These are phyloP conservation scores for Enteromius thamalakanensis DNA, from an alignment of 2,797 vertebrate species.

Conservation along the genomic window DNA sequence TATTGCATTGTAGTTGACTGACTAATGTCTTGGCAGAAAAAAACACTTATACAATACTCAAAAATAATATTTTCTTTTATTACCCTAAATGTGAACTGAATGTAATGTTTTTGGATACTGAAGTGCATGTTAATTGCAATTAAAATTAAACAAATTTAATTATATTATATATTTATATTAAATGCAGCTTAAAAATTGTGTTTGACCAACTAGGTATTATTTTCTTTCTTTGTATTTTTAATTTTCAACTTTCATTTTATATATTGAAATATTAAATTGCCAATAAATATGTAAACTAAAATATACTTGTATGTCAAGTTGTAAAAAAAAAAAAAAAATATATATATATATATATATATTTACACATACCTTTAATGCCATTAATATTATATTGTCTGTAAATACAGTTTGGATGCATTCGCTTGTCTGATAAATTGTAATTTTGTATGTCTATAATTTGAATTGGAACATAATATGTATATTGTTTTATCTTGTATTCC, in stretches of 20 bases:
- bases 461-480: neutral
- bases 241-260: neutral
- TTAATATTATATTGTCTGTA: neutral
- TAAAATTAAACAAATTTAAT: neutral
- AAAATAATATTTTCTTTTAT: too few relatives aligned
- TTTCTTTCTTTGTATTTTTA: neutral
- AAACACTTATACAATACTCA: too few relatives aligned
- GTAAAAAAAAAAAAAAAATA: neutral
- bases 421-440: neutral
- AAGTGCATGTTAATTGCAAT: neutral
- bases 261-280: neutral
- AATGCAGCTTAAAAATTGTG: neutral
- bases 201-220: neutral
- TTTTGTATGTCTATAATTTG: neutral
- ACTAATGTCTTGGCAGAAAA: too few relatives aligned
- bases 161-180: neutral
- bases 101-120: neutral
- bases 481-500: neutral
- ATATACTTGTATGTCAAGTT: neutral
- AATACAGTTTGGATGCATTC: neutral
- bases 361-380: neutral
- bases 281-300: neutral
- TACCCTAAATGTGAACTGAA: neutral
- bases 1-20: too few relatives aligned
- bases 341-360: too few relatives aligned